phyloP scores from a whole-genome alignment of 2,797 vertebrate species.

The Bradypodion ventrale region DNA sequence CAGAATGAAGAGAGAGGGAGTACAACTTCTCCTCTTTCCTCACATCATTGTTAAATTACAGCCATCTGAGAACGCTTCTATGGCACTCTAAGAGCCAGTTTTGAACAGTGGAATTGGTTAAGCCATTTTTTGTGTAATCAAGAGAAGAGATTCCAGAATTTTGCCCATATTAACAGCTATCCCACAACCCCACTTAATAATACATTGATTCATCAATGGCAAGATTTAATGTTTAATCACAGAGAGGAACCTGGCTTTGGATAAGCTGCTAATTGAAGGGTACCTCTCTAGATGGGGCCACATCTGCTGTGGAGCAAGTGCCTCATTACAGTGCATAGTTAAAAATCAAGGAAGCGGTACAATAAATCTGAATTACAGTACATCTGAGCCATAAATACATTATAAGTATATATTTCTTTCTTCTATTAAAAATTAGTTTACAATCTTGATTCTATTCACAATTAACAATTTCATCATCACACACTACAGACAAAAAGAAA shows the following conservation, averaged over 20 bases:
- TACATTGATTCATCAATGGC: not conserved
- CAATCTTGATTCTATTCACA: conserved; percentile 85
- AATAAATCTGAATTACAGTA: conserved; percentile 87
- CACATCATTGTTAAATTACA: not conserved
- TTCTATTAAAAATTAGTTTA: conserved; percentile 85
- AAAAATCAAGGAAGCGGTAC: conserved; percentile 95
- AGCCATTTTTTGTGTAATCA: conserved; percentile 5
- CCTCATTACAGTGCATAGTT: conserved; percentile 99
- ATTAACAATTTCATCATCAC: conserved; percentile 81
- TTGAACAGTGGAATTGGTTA: not conserved
- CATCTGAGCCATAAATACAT: conserved; percentile 85
- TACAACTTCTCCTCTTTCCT: not conserved
- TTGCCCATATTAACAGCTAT: not conserved
- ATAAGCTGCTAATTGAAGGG: conserved; percentile 6
- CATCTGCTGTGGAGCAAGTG: conserved; percentile 79
- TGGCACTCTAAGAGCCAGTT: not conserved
- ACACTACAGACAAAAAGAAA: conserved; percentile 79
- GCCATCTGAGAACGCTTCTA: not conserved
- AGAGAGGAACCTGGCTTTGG: not conserved
- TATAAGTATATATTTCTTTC: conserved; percentile 82
- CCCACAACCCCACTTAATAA: fast-evolving
- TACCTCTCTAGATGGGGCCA: conserved; percentile 59
- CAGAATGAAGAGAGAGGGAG: not conserved
- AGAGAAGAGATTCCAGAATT: not conserved
- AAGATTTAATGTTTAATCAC: not conserved